Evolutionary conservation across 2,888 invertebrate genomes (phyloP), one percentile per base, ranked within the genome.

Genomic region (Torymus auratus): DNA sequence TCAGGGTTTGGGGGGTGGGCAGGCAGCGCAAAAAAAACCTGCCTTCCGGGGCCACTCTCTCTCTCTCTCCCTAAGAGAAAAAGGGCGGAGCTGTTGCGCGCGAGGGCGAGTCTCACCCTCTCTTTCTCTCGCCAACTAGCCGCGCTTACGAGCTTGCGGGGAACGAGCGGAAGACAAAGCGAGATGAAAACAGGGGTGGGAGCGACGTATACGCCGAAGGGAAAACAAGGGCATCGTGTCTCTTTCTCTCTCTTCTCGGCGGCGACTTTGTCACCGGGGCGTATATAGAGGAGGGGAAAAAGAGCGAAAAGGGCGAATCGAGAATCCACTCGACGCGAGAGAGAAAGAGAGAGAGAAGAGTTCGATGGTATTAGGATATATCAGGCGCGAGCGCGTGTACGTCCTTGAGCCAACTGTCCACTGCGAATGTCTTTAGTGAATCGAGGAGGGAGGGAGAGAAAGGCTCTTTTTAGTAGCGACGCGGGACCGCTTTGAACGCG

Each of bases 171-270:
- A 60, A 64, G 78, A 61, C 52, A 72, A 72, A 77, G 68, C 41
- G 20, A 15, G 41, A 52, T 62, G 41, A 56, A 65, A 41, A 13
- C 72, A 58, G 52, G 74, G 64, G 11, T 10, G 65, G 23, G 55
- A 41, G 15, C 62, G 64, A 65, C 52, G 62, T 28, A 69, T 56
- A 53, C 17, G 67, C 50, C 53, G 17, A 28, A 55, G 73, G 78
- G 74, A 64, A 73, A 74, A 70, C 61, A 71, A 80, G 75, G 75
- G 61, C 78, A 72, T 64, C 81, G 61, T 67, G 67, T 67, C 65
- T 67, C 7, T 41, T 7, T 41, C 41, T 41, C 41, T 41, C 41
- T 41, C 41, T 41, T 7, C 41, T 41, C 41, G 41, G 41, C 41
- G 7, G 41, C 41, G 41, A 41, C 41, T 41, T 41, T 41, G 41